These are phyloP conservation scores for Hecatera dysodea DNA, from an alignment of 2,888 invertebrate genomes.

Conservation along the genomic window DNA sequence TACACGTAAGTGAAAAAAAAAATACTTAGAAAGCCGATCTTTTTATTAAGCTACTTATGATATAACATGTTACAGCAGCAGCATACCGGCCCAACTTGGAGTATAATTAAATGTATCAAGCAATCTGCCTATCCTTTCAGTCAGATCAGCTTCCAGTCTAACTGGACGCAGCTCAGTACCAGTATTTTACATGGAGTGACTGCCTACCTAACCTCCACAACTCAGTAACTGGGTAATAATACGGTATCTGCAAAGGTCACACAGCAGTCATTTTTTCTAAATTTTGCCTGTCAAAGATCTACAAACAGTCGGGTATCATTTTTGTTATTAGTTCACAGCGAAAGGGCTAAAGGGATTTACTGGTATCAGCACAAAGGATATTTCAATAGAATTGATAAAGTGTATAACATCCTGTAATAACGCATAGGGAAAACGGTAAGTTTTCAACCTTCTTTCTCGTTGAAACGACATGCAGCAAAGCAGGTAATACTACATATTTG, in stretches of 20 bases:
- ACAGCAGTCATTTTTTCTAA: no score
- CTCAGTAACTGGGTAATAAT: no score
- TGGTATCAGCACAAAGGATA: slow-evolving; percentile 1
- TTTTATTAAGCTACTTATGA: neutral
- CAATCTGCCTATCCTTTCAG: no score
- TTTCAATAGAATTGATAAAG: slow-evolving; percentile 23
- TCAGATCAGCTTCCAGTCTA: no score
- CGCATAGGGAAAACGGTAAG: slow-evolving; percentile 1
- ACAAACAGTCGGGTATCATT: neutral
- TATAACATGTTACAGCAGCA: neutral
- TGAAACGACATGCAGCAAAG: slow-evolving; percentile 3
- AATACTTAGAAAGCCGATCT: neutral
- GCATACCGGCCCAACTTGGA: neutral
- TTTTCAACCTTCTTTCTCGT: neutral
- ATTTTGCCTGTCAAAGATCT: no score
- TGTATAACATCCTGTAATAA: slow-evolving; percentile 15
- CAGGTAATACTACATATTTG: slow-evolving; percentile 7
- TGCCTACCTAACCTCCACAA: no score
- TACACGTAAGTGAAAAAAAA: neutral
- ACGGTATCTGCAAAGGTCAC: no score
- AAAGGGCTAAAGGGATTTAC: slow-evolving; percentile 8
- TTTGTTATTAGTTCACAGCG: slow-evolving; percentile 20
- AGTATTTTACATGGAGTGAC: no score
- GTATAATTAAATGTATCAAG: neutral
- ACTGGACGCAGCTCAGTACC: no score